These are phyloP conservation scores for Steinernema carpocapsae DNA, from an alignment of 2,888 invertebrate genomes.

Conservation along the genomic window DNA sequence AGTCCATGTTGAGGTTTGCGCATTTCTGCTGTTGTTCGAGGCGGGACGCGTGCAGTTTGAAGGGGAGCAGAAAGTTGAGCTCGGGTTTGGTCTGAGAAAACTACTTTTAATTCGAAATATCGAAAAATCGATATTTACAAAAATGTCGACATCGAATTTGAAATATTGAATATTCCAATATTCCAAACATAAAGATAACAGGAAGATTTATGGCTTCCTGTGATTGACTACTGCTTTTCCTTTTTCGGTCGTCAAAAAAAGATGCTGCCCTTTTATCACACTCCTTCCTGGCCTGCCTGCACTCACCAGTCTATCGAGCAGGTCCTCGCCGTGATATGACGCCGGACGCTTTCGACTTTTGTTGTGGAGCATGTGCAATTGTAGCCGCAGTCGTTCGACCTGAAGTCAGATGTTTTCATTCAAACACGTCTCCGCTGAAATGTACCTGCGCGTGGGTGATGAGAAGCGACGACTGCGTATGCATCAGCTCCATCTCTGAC, in stretches of 20 bases:
- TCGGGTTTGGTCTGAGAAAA: slow-evolving; percentile 50
- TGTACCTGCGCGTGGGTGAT: slow-evolving; percentile 59
- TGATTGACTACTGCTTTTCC: no score
- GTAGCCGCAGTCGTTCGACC: slow-evolving; percentile 49
- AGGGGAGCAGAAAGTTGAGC: slow-evolving; percentile 62
- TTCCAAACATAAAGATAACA: slow-evolving; percentile 9
- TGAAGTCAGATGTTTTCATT: slow-evolving; percentile 29
- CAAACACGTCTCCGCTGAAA: slow-evolving; percentile 24
- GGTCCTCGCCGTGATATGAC: slow-evolving; percentile 63
- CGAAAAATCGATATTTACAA: not conserved
- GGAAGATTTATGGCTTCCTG: no score
- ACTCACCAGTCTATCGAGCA: slow-evolving; percentile 43
- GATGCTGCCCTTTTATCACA: not conserved
- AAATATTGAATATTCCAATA: not conserved
- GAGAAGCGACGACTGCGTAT: slow-evolving; percentile 60
- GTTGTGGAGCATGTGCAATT: slow-evolving; percentile 40
- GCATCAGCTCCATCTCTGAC: slow-evolving; percentile 61
- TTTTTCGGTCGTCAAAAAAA: no score
- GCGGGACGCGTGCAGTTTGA: slow-evolving; percentile 62
- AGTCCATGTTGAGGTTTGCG: slow-evolving; percentile 45
- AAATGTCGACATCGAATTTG: not conserved
- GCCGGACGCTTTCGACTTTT: slow-evolving; percentile 48
- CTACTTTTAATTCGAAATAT: slow-evolving; percentile 23
- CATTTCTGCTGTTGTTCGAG: slow-evolving; percentile 52
- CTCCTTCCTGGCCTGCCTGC: not conserved